Conservation (phyloP, 2,797 vertebrate genomes). For the Thalassophryne amazonica region DNA sequence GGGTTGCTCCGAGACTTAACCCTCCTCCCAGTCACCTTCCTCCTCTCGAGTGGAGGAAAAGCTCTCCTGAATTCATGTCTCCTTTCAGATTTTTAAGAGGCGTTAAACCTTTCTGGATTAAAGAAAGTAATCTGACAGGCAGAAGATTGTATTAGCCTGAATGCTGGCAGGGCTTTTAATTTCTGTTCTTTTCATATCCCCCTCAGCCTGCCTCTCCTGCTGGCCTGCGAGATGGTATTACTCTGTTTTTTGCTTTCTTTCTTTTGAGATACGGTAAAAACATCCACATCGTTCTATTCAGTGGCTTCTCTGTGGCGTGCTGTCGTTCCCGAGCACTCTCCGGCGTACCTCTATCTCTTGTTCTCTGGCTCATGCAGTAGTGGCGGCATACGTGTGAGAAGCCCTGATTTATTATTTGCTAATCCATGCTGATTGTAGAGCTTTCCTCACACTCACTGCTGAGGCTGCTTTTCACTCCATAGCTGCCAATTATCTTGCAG, state of each 20-base stretch:
- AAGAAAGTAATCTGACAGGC: constrained; percentile 82
- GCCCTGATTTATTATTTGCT: constrained; percentile 75
- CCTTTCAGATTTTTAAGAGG: constrained; percentile 78
- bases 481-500: constrained; percentile 72
- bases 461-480: constrained; percentile 73
- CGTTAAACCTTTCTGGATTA: constrained; percentile 82
- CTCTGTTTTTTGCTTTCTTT: constrained; percentile 62
- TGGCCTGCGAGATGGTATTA: constrained; percentile 70
- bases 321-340: constrained; percentile 19
- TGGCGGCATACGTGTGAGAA: constrained; percentile 71
- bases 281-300: constrained; percentile 54
- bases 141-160: constrained; percentile 80
- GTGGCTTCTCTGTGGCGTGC: constrained; percentile 25
- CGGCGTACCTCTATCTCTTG: constrained; percentile 6
- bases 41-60: constrained; percentile 58
- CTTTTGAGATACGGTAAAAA: constrained; percentile 66
- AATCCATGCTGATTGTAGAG: constrained; percentile 76
- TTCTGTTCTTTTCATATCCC: constrained; percentile 62
- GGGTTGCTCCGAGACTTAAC: constrained; percentile 64
- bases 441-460: constrained; percentile 70
- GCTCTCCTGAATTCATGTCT: constrained; percentile 78
- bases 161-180: constrained; percentile 79
- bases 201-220: constrained; percentile 46
- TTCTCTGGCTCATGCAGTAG: constrained; percentile 34
- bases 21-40: constrained; percentile 49